phyloP scores from a whole-genome alignment of 2,113 vertebrate genomes.

The Macaca nemestrina region DNA sequence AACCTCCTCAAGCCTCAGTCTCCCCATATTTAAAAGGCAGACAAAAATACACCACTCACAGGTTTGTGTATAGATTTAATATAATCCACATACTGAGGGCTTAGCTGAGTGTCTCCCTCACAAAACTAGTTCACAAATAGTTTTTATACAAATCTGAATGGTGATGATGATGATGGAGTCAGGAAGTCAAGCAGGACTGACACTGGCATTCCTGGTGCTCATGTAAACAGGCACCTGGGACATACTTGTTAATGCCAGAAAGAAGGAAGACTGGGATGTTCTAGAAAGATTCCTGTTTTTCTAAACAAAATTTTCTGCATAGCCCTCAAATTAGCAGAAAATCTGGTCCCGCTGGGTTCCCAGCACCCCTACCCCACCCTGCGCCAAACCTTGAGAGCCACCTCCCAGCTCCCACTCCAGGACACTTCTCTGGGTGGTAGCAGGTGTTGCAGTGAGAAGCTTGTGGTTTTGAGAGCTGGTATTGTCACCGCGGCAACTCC shows the following conservation, averaged over 20 bases:
- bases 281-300: constrained; percentile 6
- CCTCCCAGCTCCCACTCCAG: background rate
- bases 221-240: background rate
- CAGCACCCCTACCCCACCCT: background rate
- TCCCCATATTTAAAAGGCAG: background rate
- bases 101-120: background rate
- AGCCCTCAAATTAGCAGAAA: constrained; percentile 1
- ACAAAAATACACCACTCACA: background rate
- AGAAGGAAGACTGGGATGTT: background rate
- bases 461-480: constrained; percentile 48
- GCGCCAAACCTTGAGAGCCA: background rate
- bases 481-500: background rate
- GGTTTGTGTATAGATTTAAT: background rate
- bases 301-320: background rate
- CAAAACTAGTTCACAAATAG: background rate
- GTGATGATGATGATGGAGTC: too few species aligned
- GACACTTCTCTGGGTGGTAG: background rate
- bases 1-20: background rate
- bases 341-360: background rate
- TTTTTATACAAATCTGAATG: background rate
- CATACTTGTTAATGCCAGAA: background rate
- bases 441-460: constrained; percentile 71
- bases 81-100: background rate
- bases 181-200: background rate
- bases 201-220: background rate